Conservation (phyloP, 2,797 vertebrate genomes). For the Tamandua tetradactyla region DNA sequence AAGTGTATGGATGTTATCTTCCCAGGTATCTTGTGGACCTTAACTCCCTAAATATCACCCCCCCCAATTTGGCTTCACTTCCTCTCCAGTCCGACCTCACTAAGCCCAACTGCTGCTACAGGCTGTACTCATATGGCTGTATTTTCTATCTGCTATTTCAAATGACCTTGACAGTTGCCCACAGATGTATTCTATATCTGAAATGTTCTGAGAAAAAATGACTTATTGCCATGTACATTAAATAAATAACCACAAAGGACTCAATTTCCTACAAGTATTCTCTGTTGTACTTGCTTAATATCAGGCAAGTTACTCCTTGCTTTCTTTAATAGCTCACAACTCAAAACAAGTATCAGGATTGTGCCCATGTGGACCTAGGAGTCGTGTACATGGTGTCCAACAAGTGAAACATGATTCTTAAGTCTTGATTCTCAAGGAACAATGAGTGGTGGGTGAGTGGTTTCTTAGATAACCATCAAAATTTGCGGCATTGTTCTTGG, state of each 20-base stretch:
- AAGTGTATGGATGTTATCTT: too few species aligned
- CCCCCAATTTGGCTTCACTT: not conserved
- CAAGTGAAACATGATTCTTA: not conserved
- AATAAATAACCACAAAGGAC: not conserved
- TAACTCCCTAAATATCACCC: not conserved
- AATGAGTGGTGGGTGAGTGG: not conserved
- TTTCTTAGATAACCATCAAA: not conserved
- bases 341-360: not conserved
- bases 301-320: not conserved
- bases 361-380: fast-evolving
- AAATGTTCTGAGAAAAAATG: not conserved
- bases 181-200: not conserved
- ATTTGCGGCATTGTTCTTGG: not conserved
- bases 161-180: not conserved
- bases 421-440: not conserved
- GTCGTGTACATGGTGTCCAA: too few species aligned
- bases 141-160: not conserved
- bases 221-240: not conserved
- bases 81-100: not conserved
- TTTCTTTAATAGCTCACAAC: not conserved
- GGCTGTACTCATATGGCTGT: too few species aligned
- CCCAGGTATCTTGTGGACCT: not conserved
- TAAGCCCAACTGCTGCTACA: not conserved
- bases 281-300: not conserved
- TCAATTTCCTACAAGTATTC: not conserved